A percentile compares a stretch with the other conserved stretches of the same genome.
Evolutionary conservation across 2,888 invertebrate species (phyloP).

Genomic region (Xanthorhoe spadicearia): DNA sequence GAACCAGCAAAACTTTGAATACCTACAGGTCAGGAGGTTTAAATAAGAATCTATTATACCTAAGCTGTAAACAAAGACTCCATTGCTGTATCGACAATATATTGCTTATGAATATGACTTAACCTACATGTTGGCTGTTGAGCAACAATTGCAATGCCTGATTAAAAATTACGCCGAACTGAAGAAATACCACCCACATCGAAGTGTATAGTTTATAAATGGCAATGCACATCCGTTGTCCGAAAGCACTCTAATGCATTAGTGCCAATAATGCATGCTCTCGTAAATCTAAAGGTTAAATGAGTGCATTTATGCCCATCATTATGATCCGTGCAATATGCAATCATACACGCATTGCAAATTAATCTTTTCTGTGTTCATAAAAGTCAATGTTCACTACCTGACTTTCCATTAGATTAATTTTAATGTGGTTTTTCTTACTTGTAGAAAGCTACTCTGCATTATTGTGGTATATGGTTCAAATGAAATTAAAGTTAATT

Average conservation of each 20-base stretch:
- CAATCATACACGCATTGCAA: slow-evolving; percentile 19
- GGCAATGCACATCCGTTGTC: slow-evolving; percentile 71
- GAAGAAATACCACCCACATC: slow-evolving; percentile 69
- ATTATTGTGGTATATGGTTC: too few relatives aligned
- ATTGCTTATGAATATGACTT: neutral
- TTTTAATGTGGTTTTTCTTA: neutral
- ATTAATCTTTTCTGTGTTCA: neutral
- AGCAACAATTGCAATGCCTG: slow-evolving; percentile 5
- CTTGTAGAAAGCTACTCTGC: neutral
- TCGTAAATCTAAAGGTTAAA: slow-evolving; percentile 49
- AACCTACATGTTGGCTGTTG: slow-evolving; percentile 1
- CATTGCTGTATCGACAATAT: neutral
- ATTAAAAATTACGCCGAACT: slow-evolving; percentile 15
- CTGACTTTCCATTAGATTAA: neutral
- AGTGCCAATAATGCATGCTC: slow-evolving; percentile 58
- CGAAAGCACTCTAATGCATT: slow-evolving; percentile 68
- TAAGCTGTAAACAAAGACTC: neutral
- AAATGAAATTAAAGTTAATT: too few relatives aligned
- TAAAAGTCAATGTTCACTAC: neutral
- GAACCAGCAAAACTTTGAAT: neutral
- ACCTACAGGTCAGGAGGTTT: neutral
- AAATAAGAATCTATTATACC: neutral
- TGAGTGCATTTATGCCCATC: slow-evolving; percentile 32
- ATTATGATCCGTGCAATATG: slow-evolving; percentile 28
- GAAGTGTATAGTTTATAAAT: slow-evolving; percentile 68